Base-by-base conservation (phyloP, 2,113 vertebrate genomes). In the Nesogale talazaci region DNA sequence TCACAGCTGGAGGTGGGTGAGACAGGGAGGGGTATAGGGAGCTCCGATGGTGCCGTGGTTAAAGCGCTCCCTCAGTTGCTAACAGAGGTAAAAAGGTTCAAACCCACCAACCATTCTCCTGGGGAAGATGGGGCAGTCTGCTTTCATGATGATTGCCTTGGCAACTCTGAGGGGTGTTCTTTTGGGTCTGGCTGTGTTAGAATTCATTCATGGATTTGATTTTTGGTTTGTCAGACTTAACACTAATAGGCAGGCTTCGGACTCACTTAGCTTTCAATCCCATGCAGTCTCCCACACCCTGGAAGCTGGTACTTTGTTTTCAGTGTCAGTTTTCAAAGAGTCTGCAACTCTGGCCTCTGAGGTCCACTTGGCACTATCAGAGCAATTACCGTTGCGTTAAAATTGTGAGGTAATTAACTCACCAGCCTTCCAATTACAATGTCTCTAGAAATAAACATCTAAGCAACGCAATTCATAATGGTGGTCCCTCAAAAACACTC, bases 391-490 rank as follows among this genome's bases (percentile, higher is more conserved):
- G 59, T 70, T 82, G 85, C 8, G 27, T 77, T 96, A 87, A 91
- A 94, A 76, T 70, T 5, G 11, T 65, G 23, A 94, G 36, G 76
- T 87, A 86, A 92, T 84, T 94, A 92, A 94, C 40, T 89, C n/a
- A 40, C 34, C 56, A 90, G 69, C 87, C 82, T 83, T 63, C 61
- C 36, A 75, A 74, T 80, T 88, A 52, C 12, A 79, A 52, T 61
- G 42, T 86, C 14, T 93, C 57, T 69, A 42, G 25, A 85, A 86
- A 82, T 1, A 57, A 91, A 19, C 5, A 36, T 74, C 36, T 92
- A 8, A 83, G 76, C 9, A 82, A 84, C 15, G 27, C 23, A 72
- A 34, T 59, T 57, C 34, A 57, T 86, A 90, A 70, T 42, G 36
- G 77, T 20, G 72, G 36, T 63, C 19, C 63, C 82, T 70, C 63